Conservation (phyloP, 1,140 invertebrate species). For the Leptinotarsa texana region DNA sequence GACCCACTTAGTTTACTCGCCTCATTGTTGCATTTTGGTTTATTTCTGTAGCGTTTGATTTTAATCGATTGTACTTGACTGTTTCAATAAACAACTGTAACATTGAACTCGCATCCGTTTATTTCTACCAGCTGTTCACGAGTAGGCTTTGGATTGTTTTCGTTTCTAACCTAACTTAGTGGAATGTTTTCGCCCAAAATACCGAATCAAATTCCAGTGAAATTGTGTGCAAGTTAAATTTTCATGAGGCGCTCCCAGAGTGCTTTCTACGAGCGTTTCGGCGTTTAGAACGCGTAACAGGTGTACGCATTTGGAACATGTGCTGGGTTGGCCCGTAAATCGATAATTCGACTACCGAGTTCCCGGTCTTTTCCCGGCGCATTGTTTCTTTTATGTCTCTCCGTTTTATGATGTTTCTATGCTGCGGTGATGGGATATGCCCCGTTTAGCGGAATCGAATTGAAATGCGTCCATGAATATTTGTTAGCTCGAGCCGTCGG, state of each 20-base stretch:
- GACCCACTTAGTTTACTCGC: conserved; percentile 6
- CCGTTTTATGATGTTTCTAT: not conserved
- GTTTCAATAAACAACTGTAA: conserved; percentile 18
- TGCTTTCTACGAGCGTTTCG: too few species aligned
- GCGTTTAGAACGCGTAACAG: conserved; percentile 10
- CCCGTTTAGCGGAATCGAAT: not conserved
- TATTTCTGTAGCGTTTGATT: conserved; percentile 16
- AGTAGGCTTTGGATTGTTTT: not conserved
- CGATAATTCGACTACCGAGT: not conserved
- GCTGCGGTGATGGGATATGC: not conserved
- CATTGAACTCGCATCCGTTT: conserved; percentile 9
- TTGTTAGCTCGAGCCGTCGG: not conserved
- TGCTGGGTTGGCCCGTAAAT: conserved; percentile 10
- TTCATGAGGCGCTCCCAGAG: not conserved
- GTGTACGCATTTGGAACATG: conserved; percentile 24
- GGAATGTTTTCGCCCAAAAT: not conserved
- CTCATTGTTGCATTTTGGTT: conserved; percentile 23
- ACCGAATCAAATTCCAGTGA: not conserved
- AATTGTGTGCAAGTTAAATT: not conserved
- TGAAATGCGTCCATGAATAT: not conserved
- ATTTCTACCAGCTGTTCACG: conserved; percentile 13
- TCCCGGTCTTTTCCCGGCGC: not conserved
- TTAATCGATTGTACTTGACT: conserved; percentile 10
- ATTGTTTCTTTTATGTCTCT: not conserved
- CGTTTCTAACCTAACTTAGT: not conserved